Conservation (phyloP, 2,888 invertebrate species). For the Eilema depressum region DNA sequence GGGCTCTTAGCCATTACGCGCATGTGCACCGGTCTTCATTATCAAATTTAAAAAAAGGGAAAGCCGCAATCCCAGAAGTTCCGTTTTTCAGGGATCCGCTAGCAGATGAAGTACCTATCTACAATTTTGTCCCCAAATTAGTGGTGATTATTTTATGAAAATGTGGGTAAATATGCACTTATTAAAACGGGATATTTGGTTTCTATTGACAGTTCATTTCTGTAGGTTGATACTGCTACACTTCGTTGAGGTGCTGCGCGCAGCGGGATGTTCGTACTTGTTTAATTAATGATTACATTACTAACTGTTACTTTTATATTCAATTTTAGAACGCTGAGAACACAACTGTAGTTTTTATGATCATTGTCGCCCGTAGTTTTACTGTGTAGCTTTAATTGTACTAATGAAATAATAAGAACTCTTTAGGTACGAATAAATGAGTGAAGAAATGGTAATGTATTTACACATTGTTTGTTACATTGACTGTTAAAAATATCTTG, state of each 20-base stretch:
- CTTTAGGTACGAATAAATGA: background rate
- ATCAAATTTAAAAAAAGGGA: slow-evolving; percentile 54
- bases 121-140: too few species aligned
- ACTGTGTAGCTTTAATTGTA: background rate
- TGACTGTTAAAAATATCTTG: background rate
- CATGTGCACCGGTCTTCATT: slow-evolving; percentile 67
- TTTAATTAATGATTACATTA: slow-evolving; percentile 41
- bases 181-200: too few species aligned
- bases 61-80: too few species aligned
- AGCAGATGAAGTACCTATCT: slow-evolving; percentile 26
- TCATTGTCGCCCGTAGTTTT: slow-evolving; percentile 12
- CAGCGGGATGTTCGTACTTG: slow-evolving; percentile 23
- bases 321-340: slow-evolving; percentile 18
- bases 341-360: slow-evolving; percentile 23
- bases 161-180: too few species aligned
- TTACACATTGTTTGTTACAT: background rate
- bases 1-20: slow-evolving; percentile 51
- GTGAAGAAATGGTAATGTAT: background rate
- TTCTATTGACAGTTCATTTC: slow-evolving; percentile 48
- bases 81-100: background rate
- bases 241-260: slow-evolving; percentile 33
- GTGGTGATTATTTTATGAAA: too few species aligned
- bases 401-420: background rate
- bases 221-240: slow-evolving; percentile 34
- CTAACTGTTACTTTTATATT: slow-evolving; percentile 40